Base-by-base conservation (phyloP, 2,797 vertebrate species). In the Characodon lateralis region DNA sequence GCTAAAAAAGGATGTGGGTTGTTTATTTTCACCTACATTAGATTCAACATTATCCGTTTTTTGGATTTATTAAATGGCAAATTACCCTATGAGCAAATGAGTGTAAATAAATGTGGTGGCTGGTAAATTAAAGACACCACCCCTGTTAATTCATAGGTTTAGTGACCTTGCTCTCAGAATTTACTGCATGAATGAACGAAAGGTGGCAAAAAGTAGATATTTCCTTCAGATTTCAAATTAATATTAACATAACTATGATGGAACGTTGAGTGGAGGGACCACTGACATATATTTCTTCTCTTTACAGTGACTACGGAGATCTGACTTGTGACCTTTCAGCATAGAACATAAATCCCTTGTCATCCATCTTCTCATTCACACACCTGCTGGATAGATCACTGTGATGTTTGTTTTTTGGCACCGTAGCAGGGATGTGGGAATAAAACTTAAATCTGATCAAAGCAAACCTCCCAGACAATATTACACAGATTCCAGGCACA, bases 401-500 rank as follows among this genome's bases (percentile, higher is more conserved):
- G 0, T 48, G 70, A 9, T 70, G 31, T 69, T 80, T 76, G 55
- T 56, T 66, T 18, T 61, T 26, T 10, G 66, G 31, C 53, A n/a
- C 14, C 66, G 50, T 13, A 35, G 43, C 43, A 22, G 31, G 39
- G 28, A 7, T 59, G 72, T 39, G n/a, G 46, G 48, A 78, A 82
- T 77, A 76, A 89, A 86, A 78, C 61, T n/a, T 31, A 51, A 16
- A 70, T 24, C 51, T 82, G 78, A 88, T 82, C 77, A 80, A 81
- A 74, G 48, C 63, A 73, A 79, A 69, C 65, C 59, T 72, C 55
- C 2, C 51, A 28, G 77, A 76, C 82, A 73, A 74, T 51, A 84
- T 89, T 87, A 88, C 46, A 53, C 1, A 76, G 86, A 89, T 92
- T 85, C 86, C 85, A 90, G 82, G 65, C 69, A 43, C 73, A 28